Evolutionary conservation across 2,113 vertebrate species (phyloP).

Genomic region (Dipodomys spectabilis): DNA sequence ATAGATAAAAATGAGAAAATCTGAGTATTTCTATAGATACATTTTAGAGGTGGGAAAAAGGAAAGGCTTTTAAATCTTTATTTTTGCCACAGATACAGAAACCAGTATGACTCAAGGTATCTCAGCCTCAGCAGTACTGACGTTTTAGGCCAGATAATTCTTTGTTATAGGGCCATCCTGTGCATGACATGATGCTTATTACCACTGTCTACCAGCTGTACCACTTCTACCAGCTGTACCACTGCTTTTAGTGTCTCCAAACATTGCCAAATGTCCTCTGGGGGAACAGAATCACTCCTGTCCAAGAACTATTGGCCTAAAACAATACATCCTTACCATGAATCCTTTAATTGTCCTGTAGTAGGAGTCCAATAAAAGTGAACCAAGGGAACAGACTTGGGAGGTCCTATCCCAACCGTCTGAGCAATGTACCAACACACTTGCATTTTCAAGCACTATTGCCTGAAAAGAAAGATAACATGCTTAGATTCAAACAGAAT

Average conservation of each 20-base stretch:
- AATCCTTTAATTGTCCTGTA: conserved; percentile 98
- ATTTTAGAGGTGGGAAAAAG: background rate
- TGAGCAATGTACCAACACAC: conserved; percentile 97
- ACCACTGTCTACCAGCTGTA: no score
- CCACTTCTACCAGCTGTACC: background rate
- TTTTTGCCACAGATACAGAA: background rate
- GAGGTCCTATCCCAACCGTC: conserved; percentile 99
- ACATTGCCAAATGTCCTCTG: background rate
- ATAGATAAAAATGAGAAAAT: conserved; percentile 17
- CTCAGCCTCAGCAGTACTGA: background rate
- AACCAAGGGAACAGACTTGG: conserved; percentile 96
- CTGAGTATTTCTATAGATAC: background rate
- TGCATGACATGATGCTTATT: no score
- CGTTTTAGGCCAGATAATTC: background rate
- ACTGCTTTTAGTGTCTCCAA: background rate
- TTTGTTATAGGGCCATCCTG: background rate
- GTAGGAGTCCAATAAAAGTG: conserved; percentile 95
- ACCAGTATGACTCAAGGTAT: background rate
- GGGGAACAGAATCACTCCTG: background rate
- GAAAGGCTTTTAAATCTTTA: background rate
- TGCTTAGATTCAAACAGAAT: background rate
- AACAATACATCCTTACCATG: conserved; percentile 89
- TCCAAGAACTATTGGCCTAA: background rate
- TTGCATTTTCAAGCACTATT: conserved; percentile 93
- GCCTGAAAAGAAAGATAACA: conserved; percentile 87